These are phyloP conservation scores for Melitaea cinxia DNA, from an alignment of 1,140 invertebrate species.

Conservation along the genomic window DNA sequence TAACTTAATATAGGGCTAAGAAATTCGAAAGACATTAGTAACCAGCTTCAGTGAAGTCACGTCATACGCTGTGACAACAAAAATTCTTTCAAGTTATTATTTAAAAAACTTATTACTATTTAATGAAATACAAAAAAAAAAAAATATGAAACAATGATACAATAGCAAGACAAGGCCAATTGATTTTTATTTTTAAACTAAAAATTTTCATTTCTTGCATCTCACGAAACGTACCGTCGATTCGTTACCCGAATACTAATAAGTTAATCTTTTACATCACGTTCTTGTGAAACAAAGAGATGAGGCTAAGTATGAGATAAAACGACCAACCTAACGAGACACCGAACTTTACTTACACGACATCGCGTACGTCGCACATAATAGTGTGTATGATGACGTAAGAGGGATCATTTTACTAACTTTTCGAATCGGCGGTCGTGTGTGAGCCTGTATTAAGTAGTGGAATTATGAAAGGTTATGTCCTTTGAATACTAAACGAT, in stretches of 20 bases:
- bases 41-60: too few relatives aligned
- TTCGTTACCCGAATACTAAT: constrained; percentile 70
- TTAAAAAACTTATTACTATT: not conserved
- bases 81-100: not conserved
- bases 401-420: constrained; percentile 22
- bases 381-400: constrained; percentile 10
- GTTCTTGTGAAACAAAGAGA: constrained; percentile 74
- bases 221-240: constrained; percentile 42
- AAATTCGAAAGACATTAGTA: too few relatives aligned
- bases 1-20: too few relatives aligned
- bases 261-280: constrained; percentile 79
- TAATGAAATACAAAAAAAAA: not conserved
- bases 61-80: not conserved
- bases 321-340: constrained; percentile 52
- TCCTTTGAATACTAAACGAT: constrained; percentile 68
- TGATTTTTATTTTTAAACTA: constrained; percentile 25
- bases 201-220: constrained; percentile 35
- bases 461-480: constrained; percentile 74
- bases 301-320: constrained; percentile 44
- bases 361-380: not conserved
- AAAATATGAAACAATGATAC: too few relatives aligned
- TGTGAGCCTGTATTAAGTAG: constrained; percentile 63
- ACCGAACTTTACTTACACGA: constrained; percentile 20
- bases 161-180: constrained; percentile 3
- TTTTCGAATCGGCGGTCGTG: constrained; percentile 48